These are phyloP conservation scores for Cephalopachus bancanus DNA, from an alignment of 2,797 vertebrate genomes.

Conservation along the genomic window DNA sequence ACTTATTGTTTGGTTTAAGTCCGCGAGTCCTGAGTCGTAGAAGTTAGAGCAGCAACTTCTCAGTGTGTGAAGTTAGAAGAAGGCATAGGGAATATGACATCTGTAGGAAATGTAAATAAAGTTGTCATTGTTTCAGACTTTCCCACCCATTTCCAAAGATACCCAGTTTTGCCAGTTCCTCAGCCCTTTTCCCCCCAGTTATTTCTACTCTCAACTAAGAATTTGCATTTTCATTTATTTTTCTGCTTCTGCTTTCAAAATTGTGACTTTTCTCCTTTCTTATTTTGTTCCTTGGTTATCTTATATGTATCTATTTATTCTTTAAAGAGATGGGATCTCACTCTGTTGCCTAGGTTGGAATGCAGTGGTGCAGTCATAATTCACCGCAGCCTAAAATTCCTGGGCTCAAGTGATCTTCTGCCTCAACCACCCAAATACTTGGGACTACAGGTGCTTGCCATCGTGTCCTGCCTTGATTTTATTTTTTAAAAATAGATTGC, in stretches of 20 bases:
- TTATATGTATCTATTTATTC: too few species aligned
- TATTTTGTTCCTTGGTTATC: not conserved
- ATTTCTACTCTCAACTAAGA: not conserved
- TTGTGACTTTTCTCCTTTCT: not conserved
- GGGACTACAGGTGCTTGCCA: not conserved
- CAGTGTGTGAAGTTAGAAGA: not conserved
- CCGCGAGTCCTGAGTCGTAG: too few species aligned
- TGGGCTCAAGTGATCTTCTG: not conserved
- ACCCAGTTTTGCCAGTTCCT: not conserved
- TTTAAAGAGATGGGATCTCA: not conserved
- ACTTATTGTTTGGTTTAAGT: not conserved
- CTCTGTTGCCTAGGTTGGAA: not conserved
- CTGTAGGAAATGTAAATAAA: too few species aligned
- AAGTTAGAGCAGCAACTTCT: not conserved
- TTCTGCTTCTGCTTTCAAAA: not conserved
- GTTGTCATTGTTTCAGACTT: not conserved
- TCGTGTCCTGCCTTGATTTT: not conserved
- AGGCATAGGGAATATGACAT: not conserved
- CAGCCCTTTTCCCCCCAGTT: not conserved
- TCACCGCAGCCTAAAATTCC: not conserved
- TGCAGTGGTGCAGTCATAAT: not conserved
- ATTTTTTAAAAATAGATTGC: not conserved
- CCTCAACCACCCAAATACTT: not conserved
- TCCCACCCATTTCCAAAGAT: not conserved
- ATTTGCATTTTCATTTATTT: not conserved